Evolutionary conservation across 2,113 vertebrate genomes (phyloP), one percentile per base, ranked within the genome.

Genomic region (Oncorhynchus tshawytscha): DNA sequence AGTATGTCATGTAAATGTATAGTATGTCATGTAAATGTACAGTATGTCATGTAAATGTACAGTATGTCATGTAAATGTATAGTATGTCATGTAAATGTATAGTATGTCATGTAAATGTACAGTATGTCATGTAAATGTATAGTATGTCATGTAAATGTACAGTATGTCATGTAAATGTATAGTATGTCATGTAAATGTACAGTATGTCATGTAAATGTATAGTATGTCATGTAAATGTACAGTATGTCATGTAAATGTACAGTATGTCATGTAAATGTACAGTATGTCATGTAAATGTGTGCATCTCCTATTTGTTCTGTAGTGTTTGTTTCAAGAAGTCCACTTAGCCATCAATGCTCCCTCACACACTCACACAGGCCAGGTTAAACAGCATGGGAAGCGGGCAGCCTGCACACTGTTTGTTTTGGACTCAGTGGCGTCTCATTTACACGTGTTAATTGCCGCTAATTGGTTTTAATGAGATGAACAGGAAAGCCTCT

Each of bases 381-480:
- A 88, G 88, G 93, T 94, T 89, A 89, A 85, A 91, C 86, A 79
- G 89, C 88, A 65, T 88, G 91, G 84, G 81, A 93, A 94, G 88
- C 82, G 80, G 85, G 91, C 93, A 92, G 93, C 90, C 93, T 95
- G 90, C 87, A 93, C 92, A 94, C 95, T 97, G 97, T 99, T 99
- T 99, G 96, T 97, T 99, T 98, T 98, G 96, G 96, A 97, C 97
- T 97, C 97, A 96, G 95, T 95, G 96, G 95, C 93, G 95, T 97
- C 97, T 99, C 96, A 99, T 98, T 99, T 99, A 98, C 97, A 98
- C 96, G 94, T 99, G 97, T 98, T 99, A 99, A 99, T 99, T 98
- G 96, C 95, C 96, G 97, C 96, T 99, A 99, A 99, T 99, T 99
- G 97, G 95, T 96, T 97, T 95, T 99, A 99, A 99, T 99, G 97